These are phyloP conservation scores for Drosophila rhopaloa DNA, from an alignment of 1,140 invertebrate genomes.

Conservation along the genomic window DNA sequence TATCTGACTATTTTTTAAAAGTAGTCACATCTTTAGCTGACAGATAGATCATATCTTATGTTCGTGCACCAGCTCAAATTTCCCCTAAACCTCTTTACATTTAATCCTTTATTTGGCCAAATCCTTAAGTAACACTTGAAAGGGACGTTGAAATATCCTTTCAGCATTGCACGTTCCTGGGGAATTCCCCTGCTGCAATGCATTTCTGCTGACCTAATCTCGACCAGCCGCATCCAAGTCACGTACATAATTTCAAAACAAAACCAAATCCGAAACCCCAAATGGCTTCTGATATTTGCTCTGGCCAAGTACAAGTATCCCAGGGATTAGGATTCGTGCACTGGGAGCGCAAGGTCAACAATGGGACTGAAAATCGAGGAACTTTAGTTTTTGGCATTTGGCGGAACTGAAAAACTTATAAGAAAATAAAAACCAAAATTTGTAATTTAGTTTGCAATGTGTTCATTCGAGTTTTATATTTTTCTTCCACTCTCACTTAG, in stretches of 20 bases:
- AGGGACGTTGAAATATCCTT: constrained; percentile 39
- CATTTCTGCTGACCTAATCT: constrained; percentile 57
- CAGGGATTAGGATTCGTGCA: constrained; percentile 18
- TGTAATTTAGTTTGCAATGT: constrained; percentile 19
- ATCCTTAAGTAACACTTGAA: constrained; percentile 26
- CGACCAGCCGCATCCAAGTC: constrained; percentile 35
- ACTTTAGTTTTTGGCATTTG: constrained; percentile 2
- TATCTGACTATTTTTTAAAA: neutral
- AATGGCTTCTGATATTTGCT: constrained; percentile 39
- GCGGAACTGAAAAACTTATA: constrained; percentile 17
- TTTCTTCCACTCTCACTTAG: constrained; percentile 40
- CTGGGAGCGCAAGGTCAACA: constrained; percentile 10
- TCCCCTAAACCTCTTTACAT: neutral
- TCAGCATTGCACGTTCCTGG: constrained; percentile 43
- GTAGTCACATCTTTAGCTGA: neutral
- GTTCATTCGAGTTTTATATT: constrained; percentile 30
- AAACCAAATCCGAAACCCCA: constrained; percentile 35
- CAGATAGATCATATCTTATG: neutral
- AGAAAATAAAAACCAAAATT: constrained; percentile 22
- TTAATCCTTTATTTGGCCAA: constrained; percentile 11
- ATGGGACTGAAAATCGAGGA: constrained; percentile 6
- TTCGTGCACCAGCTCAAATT: neutral
- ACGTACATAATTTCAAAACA: constrained; percentile 53
- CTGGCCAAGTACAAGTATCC: constrained; percentile 14
- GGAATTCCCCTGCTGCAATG: constrained; percentile 18